Conservation (phyloP, 2,113 vertebrate species). For the Ceyx cyanopectus region DNA sequence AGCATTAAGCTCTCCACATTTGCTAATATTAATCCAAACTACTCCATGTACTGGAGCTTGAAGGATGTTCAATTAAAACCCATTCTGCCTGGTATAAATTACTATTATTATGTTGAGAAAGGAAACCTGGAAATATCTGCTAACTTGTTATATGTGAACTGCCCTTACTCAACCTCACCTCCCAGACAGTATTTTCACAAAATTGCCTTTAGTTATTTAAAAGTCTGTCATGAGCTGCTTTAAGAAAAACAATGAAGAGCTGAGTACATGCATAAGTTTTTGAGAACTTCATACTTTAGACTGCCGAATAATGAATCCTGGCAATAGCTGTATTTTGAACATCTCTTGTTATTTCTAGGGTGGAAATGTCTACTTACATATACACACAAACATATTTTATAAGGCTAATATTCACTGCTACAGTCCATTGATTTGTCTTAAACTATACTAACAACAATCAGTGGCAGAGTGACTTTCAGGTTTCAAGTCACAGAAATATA, state of each 20-base stretch:
- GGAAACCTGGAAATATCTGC: conserved; percentile 41
- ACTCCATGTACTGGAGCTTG: conserved; percentile 17
- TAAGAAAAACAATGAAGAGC: conserved; percentile 37
- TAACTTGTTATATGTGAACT: conserved; percentile 29
- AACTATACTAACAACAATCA: neutral
- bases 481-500: neutral
- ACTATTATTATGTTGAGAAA: conserved; percentile 52
- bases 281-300: neutral
- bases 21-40: conserved; percentile 57
- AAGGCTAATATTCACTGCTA: neutral
- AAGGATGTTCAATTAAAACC: conserved; percentile 72
- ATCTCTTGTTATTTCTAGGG: neutral
- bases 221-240: conserved; percentile 46
- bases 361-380: neutral
- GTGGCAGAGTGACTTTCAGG: neutral
- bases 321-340: conserved; percentile 16
- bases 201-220: conserved; percentile 64
- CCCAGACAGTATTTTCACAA: conserved; percentile 49
- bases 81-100: conserved; percentile 64
- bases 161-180: conserved; percentile 54
- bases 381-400: neutral
- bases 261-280: conserved; percentile 33
- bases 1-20: conserved; percentile 57
- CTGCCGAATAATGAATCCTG: conserved; percentile 10
- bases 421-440: neutral